A percentile compares a stretch with the other conserved stretches of the same genome.
phyloP scores from a whole-genome alignment of 2,797 vertebrate genomes.

The Miichthys miiuy region DNA sequence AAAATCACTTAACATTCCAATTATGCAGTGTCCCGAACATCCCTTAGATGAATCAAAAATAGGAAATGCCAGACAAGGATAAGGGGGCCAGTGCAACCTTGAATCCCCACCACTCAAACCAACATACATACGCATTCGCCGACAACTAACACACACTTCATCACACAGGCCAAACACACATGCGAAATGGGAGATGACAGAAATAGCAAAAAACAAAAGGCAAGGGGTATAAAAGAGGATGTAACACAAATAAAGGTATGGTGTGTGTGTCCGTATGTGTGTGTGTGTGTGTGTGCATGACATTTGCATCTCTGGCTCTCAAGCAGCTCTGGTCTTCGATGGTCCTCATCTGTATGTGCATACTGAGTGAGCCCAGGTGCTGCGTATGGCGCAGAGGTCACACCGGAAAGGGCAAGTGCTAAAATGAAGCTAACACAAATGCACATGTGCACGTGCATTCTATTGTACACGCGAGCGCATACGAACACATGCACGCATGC shows the following conservation, averaged over 20 bases:
- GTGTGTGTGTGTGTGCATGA: constrained; percentile 64
- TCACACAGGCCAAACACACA: constrained; percentile 38
- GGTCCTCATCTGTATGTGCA: constrained; percentile 86
- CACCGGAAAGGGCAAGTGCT: constrained; percentile 85
- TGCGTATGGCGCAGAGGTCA: constrained; percentile 84
- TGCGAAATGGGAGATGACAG: constrained; percentile 59
- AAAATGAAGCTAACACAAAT: constrained; percentile 82
- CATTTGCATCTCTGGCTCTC: constrained; percentile 84
- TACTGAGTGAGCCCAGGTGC: constrained; percentile 88
- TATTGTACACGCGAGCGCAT: constrained; percentile 56
- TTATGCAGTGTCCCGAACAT: constrained; percentile 67
- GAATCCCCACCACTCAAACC: constrained; percentile 70
- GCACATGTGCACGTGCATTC: constrained; percentile 67
- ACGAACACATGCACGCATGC: constrained; percentile 39
- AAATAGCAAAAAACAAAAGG: constrained; percentile 74
- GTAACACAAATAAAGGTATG: constrained; percentile 70
- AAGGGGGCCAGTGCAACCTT: constrained; percentile 75
- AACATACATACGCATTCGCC: constrained; percentile 42
- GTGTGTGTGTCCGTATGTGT: constrained; percentile 36
- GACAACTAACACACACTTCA: constrained; percentile 42
- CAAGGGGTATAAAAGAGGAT: constrained; percentile 74
- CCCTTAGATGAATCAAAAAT: constrained; percentile 78
- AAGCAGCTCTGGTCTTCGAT: constrained; percentile 79
- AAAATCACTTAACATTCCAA: constrained; percentile 81
- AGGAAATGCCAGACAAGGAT: constrained; percentile 70